Conservation (phyloP, 1,140 invertebrate genomes). For the Paraescarpia echinospica region DNA sequence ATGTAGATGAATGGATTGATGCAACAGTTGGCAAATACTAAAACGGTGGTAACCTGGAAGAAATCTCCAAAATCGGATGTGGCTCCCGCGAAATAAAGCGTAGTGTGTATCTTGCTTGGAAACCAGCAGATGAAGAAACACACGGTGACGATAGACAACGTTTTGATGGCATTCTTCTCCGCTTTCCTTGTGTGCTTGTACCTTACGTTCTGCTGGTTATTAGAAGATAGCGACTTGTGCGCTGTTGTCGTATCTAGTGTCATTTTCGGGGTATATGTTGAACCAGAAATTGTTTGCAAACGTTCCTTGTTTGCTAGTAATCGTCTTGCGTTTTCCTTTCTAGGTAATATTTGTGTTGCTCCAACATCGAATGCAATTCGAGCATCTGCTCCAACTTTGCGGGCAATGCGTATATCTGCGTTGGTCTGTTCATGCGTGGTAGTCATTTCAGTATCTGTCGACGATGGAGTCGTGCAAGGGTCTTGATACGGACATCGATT, state of each 20-base stretch:
- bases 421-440: neutral
- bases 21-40: slow-evolving; percentile 29
- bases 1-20: slow-evolving; percentile 25
- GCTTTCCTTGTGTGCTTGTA: neutral
- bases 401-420: neutral
- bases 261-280: neutral
- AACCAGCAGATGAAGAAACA: neutral
- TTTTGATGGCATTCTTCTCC: neutral
- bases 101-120: neutral
- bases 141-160: neutral
- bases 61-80: neutral
- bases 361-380: too few species aligned
- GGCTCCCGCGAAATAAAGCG: neutral
- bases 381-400: neutral
- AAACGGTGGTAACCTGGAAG: neutral
- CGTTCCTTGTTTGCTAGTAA: neutral
- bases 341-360: too few species aligned
- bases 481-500: neutral
- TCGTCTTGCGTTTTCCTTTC: neutral
- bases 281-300: neutral
- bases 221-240: neutral
- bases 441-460: neutral
- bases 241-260: neutral
- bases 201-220: neutral
- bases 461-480: neutral